Evolutionary conservation across 1,140 invertebrate species (phyloP).

Genomic region (Harpegnathos saltator): DNA sequence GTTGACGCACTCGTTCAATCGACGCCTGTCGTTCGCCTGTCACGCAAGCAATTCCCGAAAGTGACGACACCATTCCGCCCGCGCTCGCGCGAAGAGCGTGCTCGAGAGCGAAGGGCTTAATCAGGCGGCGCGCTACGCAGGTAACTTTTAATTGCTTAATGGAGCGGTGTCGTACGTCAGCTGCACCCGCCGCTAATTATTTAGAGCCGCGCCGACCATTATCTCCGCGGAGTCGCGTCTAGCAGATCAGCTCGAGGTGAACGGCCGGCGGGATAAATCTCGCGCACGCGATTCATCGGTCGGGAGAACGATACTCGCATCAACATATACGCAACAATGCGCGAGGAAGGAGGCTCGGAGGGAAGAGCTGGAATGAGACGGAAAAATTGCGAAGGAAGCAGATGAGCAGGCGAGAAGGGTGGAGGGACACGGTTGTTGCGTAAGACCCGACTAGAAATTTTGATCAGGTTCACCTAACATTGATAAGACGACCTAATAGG

Average conservation of each 20-base stretch:
- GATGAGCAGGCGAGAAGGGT: not conserved
- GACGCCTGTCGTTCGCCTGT: not conserved
- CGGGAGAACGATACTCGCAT: slow-evolving; percentile 21
- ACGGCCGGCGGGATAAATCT: slow-evolving; percentile 24
- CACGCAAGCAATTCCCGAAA: slow-evolving; percentile 37
- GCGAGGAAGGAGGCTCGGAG: too few relatives aligned
- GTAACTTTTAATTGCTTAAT: slow-evolving; percentile 21
- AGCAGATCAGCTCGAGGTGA: slow-evolving; percentile 23
- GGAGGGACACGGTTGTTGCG: not conserved
- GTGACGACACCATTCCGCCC: slow-evolving; percentile 14
- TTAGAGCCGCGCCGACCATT: slow-evolving; percentile 19
- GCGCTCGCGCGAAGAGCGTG: too few relatives aligned
- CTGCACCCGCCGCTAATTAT: slow-evolving; percentile 38
- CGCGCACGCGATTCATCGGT: slow-evolving; percentile 5
- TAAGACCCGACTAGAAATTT: too few relatives aligned
- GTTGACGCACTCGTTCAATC: not conserved
- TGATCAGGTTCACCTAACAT: too few relatives aligned
- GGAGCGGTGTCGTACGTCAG: not conserved
- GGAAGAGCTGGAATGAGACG: too few relatives aligned
- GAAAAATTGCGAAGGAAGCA: slow-evolving; percentile 7
- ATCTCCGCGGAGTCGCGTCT: slow-evolving; percentile 13
- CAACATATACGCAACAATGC: not conserved
- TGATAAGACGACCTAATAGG: too few relatives aligned
- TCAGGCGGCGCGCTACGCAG: not conserved
- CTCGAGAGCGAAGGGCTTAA: too few relatives aligned